Percentiles rank a stretch among this genome's conserved stretches.
These are phyloP conservation scores for Chamaetylas fuelleborni DNA, from an alignment of 2,113 vertebrate species.

Conservation along the genomic window DNA sequence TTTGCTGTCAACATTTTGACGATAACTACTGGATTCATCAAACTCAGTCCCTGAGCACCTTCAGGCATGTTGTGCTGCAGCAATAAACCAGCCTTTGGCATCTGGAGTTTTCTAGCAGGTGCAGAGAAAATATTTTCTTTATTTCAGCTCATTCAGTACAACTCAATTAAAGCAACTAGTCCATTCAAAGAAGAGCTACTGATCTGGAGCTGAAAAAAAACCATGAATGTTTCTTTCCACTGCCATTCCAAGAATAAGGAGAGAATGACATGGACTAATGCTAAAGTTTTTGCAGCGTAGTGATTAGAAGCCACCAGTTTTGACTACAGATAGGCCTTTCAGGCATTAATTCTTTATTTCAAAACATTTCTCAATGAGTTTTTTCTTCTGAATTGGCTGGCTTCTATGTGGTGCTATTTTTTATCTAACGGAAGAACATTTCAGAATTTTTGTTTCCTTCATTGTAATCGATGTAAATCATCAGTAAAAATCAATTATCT, in stretches of 20 bases:
- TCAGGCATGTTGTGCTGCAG: background rate
- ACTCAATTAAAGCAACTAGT: background rate
- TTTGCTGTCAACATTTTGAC: background rate
- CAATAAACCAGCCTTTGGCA: background rate
- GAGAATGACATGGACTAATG: background rate
- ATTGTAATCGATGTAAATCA: background rate
- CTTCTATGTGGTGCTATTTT: constrained; percentile 1
- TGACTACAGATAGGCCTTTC: constrained; percentile 56
- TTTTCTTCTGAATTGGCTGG: constrained; percentile 50
- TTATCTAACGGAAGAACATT: constrained; percentile 12
- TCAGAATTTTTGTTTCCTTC: constrained; percentile 8
- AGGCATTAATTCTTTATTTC: constrained; percentile 45
- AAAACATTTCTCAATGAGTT: constrained; percentile 54
- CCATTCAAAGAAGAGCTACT: background rate
- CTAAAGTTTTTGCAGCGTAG: background rate
- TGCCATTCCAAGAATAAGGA: constrained; percentile 9
- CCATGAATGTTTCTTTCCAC: background rate
- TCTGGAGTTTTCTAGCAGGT: background rate
- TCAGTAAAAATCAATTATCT: constrained; percentile 55
- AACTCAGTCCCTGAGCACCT: background rate
- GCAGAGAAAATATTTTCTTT: constrained; percentile 20
- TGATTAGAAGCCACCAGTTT: constrained; percentile 12
- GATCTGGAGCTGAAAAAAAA: background rate
- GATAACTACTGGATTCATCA: background rate
- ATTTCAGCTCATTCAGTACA: background rate